These are phyloP conservation scores for Panzeria rudis DNA, from an alignment of 2,888 invertebrate species.

Conservation along the genomic window DNA sequence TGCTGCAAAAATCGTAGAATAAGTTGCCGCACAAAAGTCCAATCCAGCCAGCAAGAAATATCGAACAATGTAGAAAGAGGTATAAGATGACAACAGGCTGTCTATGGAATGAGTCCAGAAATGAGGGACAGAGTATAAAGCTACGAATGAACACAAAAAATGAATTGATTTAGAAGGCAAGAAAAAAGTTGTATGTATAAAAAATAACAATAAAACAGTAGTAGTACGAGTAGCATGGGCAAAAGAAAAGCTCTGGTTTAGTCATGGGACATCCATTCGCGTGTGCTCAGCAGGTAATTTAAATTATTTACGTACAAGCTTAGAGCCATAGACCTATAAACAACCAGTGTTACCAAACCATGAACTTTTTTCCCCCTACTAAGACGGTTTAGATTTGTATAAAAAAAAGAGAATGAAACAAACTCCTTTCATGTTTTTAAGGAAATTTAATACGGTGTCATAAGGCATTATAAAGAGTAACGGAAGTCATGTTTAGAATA, in stretches of 20 bases:
- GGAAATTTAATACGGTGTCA: conserved; percentile 23
- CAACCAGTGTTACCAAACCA: conserved; percentile 41
- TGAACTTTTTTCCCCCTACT: background rate
- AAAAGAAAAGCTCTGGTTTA: background rate
- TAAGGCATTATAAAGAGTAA: conserved; percentile 3
- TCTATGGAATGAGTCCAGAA: background rate
- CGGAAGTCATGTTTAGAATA: conserved; percentile 21
- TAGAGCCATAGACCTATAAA: conserved; percentile 24
- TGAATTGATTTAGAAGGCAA: conserved; percentile 26
- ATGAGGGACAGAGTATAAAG: background rate
- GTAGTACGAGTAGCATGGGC: background rate
- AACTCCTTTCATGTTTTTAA: background rate
- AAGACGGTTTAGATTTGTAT: background rate
- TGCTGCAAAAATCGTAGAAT: conserved; percentile 39
- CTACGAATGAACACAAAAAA: conserved; percentile 5
- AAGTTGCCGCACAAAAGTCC: conserved; percentile 20
- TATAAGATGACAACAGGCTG: conserved; percentile 1
- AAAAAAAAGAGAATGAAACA: too few relatives aligned
- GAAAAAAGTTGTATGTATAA: background rate
- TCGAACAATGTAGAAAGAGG: background rate
- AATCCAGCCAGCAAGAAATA: conserved; percentile 23
- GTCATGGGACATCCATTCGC: conserved; percentile 16
- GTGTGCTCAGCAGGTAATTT: conserved; percentile 48
- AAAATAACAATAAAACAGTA: background rate
- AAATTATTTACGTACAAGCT: conserved; percentile 35